phyloP scores from a whole-genome alignment of 2,888 invertebrate genomes.

The Andrena hattorfiana region DNA sequence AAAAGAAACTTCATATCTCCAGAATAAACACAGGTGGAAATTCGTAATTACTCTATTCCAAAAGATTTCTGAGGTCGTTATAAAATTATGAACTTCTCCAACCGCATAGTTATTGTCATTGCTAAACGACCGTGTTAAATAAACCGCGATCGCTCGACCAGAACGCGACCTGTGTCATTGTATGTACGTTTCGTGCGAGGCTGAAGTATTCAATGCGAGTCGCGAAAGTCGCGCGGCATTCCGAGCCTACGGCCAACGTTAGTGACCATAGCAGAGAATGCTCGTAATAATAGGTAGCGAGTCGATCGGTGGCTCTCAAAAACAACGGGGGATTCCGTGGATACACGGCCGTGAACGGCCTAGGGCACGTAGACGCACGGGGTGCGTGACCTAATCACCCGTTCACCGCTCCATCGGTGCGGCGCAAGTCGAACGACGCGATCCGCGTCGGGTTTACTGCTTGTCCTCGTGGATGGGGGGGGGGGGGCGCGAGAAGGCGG shows the following conservation, averaged over 20 bases:
- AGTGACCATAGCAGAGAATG: constrained; percentile 9
- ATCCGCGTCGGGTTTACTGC: constrained; percentile 59
- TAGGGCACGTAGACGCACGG: constrained; percentile 80
- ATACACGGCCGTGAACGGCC: constrained; percentile 82
- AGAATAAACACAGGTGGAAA: too few species aligned
- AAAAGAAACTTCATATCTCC: too few species aligned
- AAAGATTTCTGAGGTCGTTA: too few species aligned
- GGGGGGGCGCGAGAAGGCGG: neutral
- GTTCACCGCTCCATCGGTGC: constrained; percentile 75
- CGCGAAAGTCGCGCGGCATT: constrained; percentile 27
- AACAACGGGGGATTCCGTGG: constrained; percentile 77
- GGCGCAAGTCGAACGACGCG: constrained; percentile 54
- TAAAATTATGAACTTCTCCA: too few species aligned
- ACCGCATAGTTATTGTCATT: too few species aligned
- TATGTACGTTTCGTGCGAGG: too few species aligned
- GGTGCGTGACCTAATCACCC: constrained; percentile 84
- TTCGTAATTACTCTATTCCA: too few species aligned
- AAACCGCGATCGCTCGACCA: too few species aligned
- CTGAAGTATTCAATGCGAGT: neutral
- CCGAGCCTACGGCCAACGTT: neutral
- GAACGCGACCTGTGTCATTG: too few species aligned
- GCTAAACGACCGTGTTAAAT: too few species aligned
- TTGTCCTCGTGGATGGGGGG: constrained; percentile 3
- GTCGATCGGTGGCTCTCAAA: constrained; percentile 40
- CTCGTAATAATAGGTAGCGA: constrained; percentile 34